Percentiles rank a stretch among this genome's conserved stretches.
Evolutionary conservation across 2,113 vertebrate species (phyloP).

Genomic region (Labeo catla): DNA sequence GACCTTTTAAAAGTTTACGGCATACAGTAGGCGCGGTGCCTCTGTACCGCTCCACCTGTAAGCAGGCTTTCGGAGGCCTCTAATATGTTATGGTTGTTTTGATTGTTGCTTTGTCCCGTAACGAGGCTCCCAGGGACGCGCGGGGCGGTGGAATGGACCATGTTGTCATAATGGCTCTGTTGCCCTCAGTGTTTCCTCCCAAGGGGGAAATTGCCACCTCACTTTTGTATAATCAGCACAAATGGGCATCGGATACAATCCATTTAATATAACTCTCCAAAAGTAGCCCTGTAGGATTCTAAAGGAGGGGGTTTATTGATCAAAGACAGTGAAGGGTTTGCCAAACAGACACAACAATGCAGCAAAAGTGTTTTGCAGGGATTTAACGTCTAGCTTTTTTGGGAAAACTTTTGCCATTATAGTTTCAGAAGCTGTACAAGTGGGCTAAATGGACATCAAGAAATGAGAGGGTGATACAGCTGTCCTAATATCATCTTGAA

Average conservation of each 20-base stretch:
- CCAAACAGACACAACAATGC: conserved; percentile 16
- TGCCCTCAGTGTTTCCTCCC: conserved; percentile 34
- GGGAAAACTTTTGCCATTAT: not conserved
- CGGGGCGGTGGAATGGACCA: conserved; percentile 16
- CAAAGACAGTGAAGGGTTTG: not conserved
- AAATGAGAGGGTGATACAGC: not conserved
- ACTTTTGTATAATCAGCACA: conserved; percentile 35
- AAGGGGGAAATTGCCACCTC: conserved; percentile 16
- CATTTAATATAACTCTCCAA: conserved; percentile 10
- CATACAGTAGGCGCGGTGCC: not conserved
- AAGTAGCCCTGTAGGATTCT: conserved; percentile 1
- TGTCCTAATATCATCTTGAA: not conserved
- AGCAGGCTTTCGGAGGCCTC: not conserved
- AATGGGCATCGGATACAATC: conserved; percentile 12
- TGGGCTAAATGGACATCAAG: not conserved
- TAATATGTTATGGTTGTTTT: conserved; percentile 3
- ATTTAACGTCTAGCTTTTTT: not conserved
- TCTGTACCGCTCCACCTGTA: not conserved
- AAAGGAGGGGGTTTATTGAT: conserved; percentile 32
- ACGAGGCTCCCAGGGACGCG: conserved; percentile 27
- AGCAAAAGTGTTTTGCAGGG: not conserved
- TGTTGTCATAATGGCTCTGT: conserved; percentile 19
- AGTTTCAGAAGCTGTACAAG: not conserved
- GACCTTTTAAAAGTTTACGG: conserved; percentile 38
- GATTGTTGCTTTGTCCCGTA: conserved; percentile 28